Evolutionary conservation across 53 echinoderm and acorn worm genomes (phyloP), one percentile per base, ranked within the genome.

Genomic region (Crossaster papposus): DNA sequence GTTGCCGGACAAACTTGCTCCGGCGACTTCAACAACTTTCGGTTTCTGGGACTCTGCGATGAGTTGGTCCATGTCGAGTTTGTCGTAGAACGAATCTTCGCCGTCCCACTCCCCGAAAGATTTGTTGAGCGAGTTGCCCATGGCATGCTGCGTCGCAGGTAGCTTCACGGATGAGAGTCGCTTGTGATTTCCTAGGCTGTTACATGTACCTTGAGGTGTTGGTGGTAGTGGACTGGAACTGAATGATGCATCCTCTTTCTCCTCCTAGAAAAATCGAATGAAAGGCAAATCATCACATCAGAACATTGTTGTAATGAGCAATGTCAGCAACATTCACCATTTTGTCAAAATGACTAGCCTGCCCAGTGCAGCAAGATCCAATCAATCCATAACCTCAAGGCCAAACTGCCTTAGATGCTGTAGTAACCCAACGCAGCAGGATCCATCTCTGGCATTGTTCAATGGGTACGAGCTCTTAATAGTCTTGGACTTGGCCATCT

Each of bases 61-160:
- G 6, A 94, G 62, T 28, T 78, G 85, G 28, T 89, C 91, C 32
- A 94, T 15, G 65, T 94, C 91, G 65, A 94, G 79, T 63, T 83
- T 82, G 44, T 83, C 91, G 17, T 86, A 94, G 62, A 94, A 83
- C 14, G 87, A 91, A 55, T 94, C 94, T 29, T 94, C 89, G 1
- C 63, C 73, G 30, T 94, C 94, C 94, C 94, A 94, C 12, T 90
- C 90, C 4, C 30, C 34, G 54, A 72, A 73, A 6, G 72, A 31
- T 72, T 34, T 73, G 72, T 53, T 53, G 23, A 9, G 78, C 26
- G 52, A 2, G 50, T 11, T 51, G 50, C 17, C 24, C 7, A 29
- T 51, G 24, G 52, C 51, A 28, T 28, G 51, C 5, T 44, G 78
- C 9, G 78, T 17, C n/a, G 50, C 50, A 78, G 11, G 50, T 7